Percentiles rank a stretch among this genome's conserved stretches.
These are phyloP conservation scores for Thinocorus orbignyianus DNA, from an alignment of 2,113 vertebrate species.

Conservation along the genomic window DNA sequence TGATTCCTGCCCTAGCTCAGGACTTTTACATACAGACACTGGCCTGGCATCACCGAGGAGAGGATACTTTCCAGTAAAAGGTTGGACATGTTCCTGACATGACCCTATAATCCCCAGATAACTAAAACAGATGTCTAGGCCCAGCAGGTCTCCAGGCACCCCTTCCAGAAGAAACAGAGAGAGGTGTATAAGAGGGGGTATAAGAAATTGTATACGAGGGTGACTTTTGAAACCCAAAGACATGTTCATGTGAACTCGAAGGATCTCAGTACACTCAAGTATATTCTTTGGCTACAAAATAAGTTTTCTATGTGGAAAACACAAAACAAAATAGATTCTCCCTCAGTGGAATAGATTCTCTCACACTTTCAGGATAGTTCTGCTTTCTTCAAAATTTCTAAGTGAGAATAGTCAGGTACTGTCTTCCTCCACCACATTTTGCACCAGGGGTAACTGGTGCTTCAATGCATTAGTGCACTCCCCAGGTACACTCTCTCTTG, in stretches of 20 bases:
- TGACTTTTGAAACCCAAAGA: background rate
- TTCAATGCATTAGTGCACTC: background rate
- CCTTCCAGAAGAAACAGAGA: background rate
- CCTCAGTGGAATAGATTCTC: background rate
- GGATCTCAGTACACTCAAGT: background rate
- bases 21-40: background rate
- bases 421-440: background rate
- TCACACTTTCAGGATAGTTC: background rate
- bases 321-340: background rate
- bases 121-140: slow-evolving; percentile 43
- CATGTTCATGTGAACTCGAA: background rate
- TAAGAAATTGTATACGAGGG: background rate
- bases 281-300: background rate
- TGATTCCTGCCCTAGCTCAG: background rate
- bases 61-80: slow-evolving; percentile 34
- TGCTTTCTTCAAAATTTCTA: background rate
- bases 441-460: background rate
- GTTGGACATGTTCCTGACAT: slow-evolving; percentile 22
- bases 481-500: background rate
- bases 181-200: background rate
- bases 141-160: slow-evolving; percentile 9
- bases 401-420: background rate
- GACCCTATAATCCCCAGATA: slow-evolving; percentile 46
- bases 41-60: background rate
- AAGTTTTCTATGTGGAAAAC: background rate